Evolutionary conservation across 2,797 vertebrate genomes (phyloP).

Genomic region (Prionace glauca): DNA sequence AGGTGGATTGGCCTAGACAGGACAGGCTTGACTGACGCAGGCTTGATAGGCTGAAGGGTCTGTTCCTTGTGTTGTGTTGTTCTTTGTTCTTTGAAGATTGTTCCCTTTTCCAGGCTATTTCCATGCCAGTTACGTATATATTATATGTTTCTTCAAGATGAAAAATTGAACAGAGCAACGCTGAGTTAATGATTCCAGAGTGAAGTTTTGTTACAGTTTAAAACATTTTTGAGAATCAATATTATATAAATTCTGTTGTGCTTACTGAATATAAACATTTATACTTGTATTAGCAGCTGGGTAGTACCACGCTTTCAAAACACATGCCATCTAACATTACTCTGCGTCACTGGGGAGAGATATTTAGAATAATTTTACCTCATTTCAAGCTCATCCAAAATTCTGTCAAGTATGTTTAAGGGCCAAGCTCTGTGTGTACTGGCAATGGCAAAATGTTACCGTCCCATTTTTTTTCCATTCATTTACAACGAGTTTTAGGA

Average conservation of each 20-base stretch:
- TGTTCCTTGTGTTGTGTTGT: too few relatives aligned
- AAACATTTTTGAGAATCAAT: background rate
- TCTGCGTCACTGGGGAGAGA: background rate
- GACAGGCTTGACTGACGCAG: too few relatives aligned
- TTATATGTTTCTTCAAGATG: background rate
- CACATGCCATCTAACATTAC: background rate
- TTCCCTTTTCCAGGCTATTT: background rate
- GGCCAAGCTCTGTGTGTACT: background rate
- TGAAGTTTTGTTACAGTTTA: background rate
- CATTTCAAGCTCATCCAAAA: background rate
- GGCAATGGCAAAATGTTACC: background rate
- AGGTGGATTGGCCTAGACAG: too few relatives aligned
- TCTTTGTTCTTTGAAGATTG: background rate
- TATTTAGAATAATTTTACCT: background rate
- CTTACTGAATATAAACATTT: slow-evolving; percentile 9
- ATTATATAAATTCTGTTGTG: background rate
- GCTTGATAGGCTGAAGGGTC: too few relatives aligned
- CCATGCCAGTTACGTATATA: background rate
- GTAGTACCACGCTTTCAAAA: background rate
- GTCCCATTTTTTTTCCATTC: background rate
- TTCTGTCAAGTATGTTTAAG: slow-evolving; percentile 21
- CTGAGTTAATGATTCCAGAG: background rate
- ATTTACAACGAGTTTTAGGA: background rate
- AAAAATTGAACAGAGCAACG: background rate
- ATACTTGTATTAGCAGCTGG: background rate